phyloP scores from a whole-genome alignment of 2,113 vertebrate genomes.

The Serilophus lunatus region DNA sequence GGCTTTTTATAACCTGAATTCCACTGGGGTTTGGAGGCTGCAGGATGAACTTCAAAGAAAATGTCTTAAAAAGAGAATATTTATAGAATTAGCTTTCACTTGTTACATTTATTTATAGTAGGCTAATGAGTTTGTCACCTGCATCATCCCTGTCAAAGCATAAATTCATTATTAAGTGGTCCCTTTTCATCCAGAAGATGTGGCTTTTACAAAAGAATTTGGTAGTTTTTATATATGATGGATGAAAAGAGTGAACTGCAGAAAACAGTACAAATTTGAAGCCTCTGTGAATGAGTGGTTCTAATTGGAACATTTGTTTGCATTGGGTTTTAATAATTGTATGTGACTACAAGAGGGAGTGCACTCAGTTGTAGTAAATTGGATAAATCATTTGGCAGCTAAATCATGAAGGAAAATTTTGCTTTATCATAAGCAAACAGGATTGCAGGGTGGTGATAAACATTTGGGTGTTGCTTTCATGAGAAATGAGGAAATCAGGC shows the following conservation, averaged over 20 bases:
- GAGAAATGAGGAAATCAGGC: not conserved
- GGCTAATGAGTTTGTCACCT: not conserved
- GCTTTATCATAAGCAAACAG: not conserved
- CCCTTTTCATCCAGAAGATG: not conserved
- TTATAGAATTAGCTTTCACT: slow-evolving; percentile 4
- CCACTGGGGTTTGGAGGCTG: not conserved
- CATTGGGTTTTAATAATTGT: not conserved
- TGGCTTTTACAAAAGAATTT: not conserved
- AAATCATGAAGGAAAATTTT: not conserved
- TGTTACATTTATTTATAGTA: not conserved
- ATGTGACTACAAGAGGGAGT: not conserved
- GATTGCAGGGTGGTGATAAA: not conserved
- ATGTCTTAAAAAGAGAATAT: not conserved
- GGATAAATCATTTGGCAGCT: not conserved
- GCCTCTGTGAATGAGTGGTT: not conserved
- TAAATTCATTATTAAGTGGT: not conserved
- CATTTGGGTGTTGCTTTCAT: not conserved
- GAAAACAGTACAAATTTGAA: slow-evolving; percentile 28
- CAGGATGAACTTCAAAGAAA: not conserved
- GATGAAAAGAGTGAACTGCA: not conserved
- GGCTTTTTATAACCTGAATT: not conserved
- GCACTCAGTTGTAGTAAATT: not conserved
- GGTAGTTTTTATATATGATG: not conserved
- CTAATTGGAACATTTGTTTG: not conserved
- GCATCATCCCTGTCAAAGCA: not conserved